phyloP scores from a whole-genome alignment of 2,797 vertebrate species.

The Neostethus bicornis region DNA sequence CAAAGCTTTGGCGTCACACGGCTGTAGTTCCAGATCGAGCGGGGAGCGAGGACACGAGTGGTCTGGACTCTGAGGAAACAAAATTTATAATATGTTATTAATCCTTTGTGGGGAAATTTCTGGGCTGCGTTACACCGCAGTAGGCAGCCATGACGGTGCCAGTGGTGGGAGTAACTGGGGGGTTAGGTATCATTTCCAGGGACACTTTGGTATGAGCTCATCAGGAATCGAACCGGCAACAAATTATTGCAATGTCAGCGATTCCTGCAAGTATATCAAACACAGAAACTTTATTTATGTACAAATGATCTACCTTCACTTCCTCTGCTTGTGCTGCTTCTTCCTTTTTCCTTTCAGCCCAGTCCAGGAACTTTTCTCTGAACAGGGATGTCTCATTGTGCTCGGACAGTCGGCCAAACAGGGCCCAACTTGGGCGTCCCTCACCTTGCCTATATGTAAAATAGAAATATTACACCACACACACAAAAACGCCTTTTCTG shows the following conservation, averaged over 20 bases:
- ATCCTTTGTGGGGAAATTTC: too few relatives aligned
- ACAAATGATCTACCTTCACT: conserved; percentile 69
- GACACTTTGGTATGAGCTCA: not conserved
- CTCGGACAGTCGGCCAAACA: conserved; percentile 83
- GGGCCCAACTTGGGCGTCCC: conserved; percentile 80
- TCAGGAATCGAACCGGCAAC: not conserved
- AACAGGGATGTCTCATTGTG: conserved; percentile 86
- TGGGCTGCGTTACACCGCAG: too few relatives aligned
- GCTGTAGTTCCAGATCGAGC: conserved; percentile 74
- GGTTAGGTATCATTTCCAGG: too few relatives aligned
- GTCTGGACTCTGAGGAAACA: conserved; percentile 60
- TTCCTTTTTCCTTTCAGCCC: conserved; percentile 81
- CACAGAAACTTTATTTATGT: not conserved
- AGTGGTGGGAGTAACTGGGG: too few relatives aligned
- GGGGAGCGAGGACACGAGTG: conserved; percentile 33
- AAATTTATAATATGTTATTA: not conserved
- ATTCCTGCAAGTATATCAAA: not conserved
- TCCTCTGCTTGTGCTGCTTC: conserved; percentile 69
- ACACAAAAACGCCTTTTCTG: not conserved
- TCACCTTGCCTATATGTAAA: conserved; percentile 73
- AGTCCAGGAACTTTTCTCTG: conserved; percentile 86
- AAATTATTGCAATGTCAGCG: not conserved
- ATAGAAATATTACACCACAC: conserved; percentile 10
- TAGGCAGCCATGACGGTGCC: too few relatives aligned
- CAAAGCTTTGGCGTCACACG: conserved; percentile 72